Conservation (phyloP, 1,140 invertebrate genomes). For the Lucilia sericata region DNA sequence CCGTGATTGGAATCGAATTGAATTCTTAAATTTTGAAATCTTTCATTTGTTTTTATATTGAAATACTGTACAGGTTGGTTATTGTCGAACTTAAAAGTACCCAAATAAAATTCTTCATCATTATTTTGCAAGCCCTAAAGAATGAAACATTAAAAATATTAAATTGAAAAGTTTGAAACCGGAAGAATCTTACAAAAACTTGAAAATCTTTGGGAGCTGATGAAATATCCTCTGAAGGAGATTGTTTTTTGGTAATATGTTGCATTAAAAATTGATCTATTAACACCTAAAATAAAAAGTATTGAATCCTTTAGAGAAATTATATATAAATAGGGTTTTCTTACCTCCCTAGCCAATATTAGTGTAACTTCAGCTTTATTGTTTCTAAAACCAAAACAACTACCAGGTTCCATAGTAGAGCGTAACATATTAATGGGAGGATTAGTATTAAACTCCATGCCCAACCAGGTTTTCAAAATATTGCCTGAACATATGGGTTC, state of each 20-base stretch:
- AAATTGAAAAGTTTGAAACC: no score
- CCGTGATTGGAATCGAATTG: conserved; percentile 48
- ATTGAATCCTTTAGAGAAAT: neutral
- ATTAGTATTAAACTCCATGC: conserved; percentile 57
- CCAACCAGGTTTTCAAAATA: conserved; percentile 51
- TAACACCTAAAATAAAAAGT: conserved; percentile 46
- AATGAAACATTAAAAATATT: neutral
- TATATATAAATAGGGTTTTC: neutral
- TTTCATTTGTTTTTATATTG: neutral
- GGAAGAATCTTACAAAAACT: conserved; percentile 52
- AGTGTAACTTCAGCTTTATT: conserved; percentile 50
- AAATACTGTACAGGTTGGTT: conserved; percentile 11
- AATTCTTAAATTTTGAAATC: conserved; percentile 29
- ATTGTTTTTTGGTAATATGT: conserved; percentile 56
- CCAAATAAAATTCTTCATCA: conserved; percentile 29
- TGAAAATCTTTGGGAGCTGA: conserved; percentile 62
- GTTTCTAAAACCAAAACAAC: conserved; percentile 56
- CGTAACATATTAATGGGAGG: conserved; percentile 58
- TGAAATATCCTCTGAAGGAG: conserved; percentile 49
- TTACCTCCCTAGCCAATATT: conserved; percentile 51
- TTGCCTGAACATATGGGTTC: conserved; percentile 48
- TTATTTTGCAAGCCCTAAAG: neutral
- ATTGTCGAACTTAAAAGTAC: conserved; percentile 34
- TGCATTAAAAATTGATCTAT: conserved; percentile 54
- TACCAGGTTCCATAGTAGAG: conserved; percentile 51